phyloP scores from a whole-genome alignment of 2,113 vertebrate genomes.

The Semicossyphus pulcher region DNA sequence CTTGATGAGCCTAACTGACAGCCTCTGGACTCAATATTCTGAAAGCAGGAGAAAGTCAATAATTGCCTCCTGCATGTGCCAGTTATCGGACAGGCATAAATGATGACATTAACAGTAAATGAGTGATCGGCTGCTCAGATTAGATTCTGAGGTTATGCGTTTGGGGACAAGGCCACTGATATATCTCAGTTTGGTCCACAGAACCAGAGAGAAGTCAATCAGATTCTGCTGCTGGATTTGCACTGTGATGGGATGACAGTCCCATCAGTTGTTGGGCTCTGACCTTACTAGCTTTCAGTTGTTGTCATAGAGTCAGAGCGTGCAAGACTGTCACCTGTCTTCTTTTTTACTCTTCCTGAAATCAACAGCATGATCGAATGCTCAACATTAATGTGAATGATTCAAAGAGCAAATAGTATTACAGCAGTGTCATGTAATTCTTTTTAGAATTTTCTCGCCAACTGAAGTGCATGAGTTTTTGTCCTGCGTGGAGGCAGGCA shows the following conservation, averaged over 20 bases:
- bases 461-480: conserved; percentile 11
- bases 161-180: conserved; percentile 56
- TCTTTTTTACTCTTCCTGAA: conserved; percentile 84
- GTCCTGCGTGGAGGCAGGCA: not conserved
- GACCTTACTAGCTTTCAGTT: conserved; percentile 79
- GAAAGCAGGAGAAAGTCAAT: conserved; percentile 63
- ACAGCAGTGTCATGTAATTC: conserved; percentile 62
- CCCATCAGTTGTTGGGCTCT: conserved; percentile 78
- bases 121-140: conserved; percentile 71
- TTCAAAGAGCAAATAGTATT: conserved; percentile 79
- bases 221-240: conserved; percentile 67
- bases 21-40: conserved; percentile 52
- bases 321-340: conserved; percentile 75
- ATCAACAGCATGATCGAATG: conserved; percentile 72
- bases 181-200: conserved; percentile 51
- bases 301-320: conserved; percentile 63
- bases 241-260: conserved; percentile 71
- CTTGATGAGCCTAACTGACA: conserved; percentile 46
- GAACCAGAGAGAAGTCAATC: conserved; percentile 57
- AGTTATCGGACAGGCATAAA: conserved; percentile 67
- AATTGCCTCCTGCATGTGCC: conserved; percentile 43
- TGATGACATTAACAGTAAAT: conserved; percentile 68
- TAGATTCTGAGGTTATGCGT: conserved; percentile 53
- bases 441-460: conserved; percentile 55
- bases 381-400: conserved; percentile 74